Base-by-base conservation (phyloP, 2,888 invertebrate genomes). In the Ephialtes manifestator region DNA sequence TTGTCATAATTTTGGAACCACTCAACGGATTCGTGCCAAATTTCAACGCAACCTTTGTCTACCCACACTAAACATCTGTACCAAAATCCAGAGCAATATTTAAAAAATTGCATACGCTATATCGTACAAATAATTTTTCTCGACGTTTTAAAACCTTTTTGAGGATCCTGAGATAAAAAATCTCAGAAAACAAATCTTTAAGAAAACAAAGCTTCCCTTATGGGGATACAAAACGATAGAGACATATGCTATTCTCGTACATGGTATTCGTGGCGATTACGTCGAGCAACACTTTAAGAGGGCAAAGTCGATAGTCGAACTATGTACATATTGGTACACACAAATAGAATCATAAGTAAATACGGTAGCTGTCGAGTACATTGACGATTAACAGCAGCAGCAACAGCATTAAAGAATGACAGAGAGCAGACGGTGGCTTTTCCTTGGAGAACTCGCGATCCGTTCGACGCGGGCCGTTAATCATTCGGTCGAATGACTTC, bases 401-500 rank as follows among this genome's bases (percentile, higher is more conserved):
- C 65, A 4, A 20, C n/a, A 24, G 24, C 24, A 63, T 28, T 35
- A 75, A 63, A 75, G 74, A 75, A 63, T 48, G n/a, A 53, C 39
- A 48, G 48, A 46, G 74, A 68, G 46, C 20, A 39, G 74, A 68
- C 53, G 43, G 18, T 39, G 43, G 68, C 67, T 83, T 83, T 85
- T 85, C 75, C 70, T 55, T 55, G 63, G 51, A 31, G 31, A 76
- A 43, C 53, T 28, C 72, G 81, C 80, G 76, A 84, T 76, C 72
- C 82, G 80, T 83, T 87, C 68, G 83, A 87, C 85, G 79, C 75
- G 81, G 83, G 79, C 79, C 84, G 87, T 89, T 88, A 87, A 88
- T 88, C 87, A 87, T 82, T 87, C 75, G 77, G 81, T 81, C 85
- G 76, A 87, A 84, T 87, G 86, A 87, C 87, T 89, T 87, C 87